Evolutionary conservation across 2,888 invertebrate species (phyloP).

Genomic region (Trichopoda pennipes): DNA sequence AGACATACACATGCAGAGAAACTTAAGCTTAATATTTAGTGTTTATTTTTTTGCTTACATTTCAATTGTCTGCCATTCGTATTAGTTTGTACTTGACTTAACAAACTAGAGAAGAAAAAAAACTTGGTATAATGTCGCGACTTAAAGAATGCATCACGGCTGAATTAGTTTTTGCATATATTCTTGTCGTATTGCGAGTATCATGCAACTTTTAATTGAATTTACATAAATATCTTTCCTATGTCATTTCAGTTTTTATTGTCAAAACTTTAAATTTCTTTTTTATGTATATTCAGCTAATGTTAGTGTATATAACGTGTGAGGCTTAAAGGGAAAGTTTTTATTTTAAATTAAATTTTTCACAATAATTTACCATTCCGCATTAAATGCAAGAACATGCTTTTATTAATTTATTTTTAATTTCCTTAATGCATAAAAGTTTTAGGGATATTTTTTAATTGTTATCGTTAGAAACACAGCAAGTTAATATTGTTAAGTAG

Average conservation of each 20-base stretch:
- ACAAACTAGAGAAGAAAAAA: conserved; percentile 39
- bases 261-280: conserved; percentile 4
- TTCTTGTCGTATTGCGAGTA: conserved; percentile 57
- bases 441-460: no score
- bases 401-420: no score
- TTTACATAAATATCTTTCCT: conserved; percentile 63
- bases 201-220: conserved; percentile 67
- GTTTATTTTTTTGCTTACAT: conserved; percentile 55
- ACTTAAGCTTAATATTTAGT: conserved; percentile 30
- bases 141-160: conserved; percentile 58
- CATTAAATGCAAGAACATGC: no score
- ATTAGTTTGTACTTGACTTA: conserved; percentile 47
- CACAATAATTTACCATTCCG: no score
- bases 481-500: not conserved
- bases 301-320: not conserved
- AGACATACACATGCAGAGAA: conserved; percentile 1
- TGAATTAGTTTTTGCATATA: conserved; percentile 48
- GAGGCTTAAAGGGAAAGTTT: no score
- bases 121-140: conserved; percentile 64
- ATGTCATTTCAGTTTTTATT: conserved; percentile 44
- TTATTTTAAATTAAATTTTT: no score
- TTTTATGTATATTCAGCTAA: not conserved
- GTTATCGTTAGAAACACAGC: no score
- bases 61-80: conserved; percentile 62
- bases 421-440: no score